Evolutionary conservation across 2,113 vertebrate genomes (phyloP), one percentile per base, ranked within the genome.

Genomic region (Spea bombifrons): DNA sequence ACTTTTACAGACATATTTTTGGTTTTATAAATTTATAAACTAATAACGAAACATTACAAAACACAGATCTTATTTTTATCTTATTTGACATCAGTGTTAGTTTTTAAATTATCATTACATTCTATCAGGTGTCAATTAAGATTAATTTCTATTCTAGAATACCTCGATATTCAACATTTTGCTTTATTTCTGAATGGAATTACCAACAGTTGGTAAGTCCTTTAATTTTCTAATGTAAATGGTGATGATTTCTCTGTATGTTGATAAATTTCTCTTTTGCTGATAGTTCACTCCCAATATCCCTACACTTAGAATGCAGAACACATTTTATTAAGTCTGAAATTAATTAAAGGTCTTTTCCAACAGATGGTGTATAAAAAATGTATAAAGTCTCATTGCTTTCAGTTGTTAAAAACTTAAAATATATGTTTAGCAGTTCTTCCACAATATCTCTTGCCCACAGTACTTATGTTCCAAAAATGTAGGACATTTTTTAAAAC

Each of bases 321-420:
- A 12, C 50, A 78, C 76, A 72, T 72, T 78, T 78, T 72, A 71
- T 76, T 71, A 78, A 55, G 61, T 72, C 72, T 78, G 48, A 50
- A 72, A 78, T 65, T 78, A 78, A 72, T 53, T 78, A 78, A 78
- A 72, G 59, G 72, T 71, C 69, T 61, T 72, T 75, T 72, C 30
- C 9, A 78, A 55, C 76, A 78, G 76, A 78, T 78, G 76, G 76
- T 72, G 45, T 72, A n/a, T 76, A 46, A 78, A 71, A 77, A 78
- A 78, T 53, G 47, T 12, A 65, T 70, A 44, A 44, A 44, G 68
- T 72, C 45, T 66, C 59, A 55, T 7, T 66, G 43, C 49, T 73
- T 78, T 72, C 8, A 66, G 71, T 45, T 72, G 61, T 78, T 57
- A 47, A 66, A 72, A 45, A 70, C n/a, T 7, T 72, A 55, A 53